A percentile compares a stretch with the other conserved stretches of the same genome.
phyloP scores from a whole-genome alignment of 2,888 invertebrate species.

The Eudemis profundana region DNA sequence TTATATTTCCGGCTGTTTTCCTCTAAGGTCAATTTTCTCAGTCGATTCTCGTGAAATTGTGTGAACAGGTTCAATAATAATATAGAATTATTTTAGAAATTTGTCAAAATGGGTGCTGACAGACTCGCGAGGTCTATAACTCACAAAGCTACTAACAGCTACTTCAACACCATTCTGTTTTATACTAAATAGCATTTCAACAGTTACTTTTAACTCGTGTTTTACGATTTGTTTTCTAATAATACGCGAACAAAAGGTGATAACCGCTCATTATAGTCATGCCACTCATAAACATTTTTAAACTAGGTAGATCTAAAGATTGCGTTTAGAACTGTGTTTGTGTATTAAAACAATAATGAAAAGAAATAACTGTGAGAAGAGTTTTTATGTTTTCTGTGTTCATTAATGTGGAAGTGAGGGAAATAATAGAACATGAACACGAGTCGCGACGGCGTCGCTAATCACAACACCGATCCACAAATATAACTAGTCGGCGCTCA shows the following conservation, averaged over 20 bases:
- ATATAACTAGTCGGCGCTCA: conserved; percentile 77
- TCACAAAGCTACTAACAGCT: too few relatives aligned
- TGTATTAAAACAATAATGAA: conserved; percentile 41
- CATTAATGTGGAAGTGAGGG: conserved; percentile 31
- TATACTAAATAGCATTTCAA: too few relatives aligned
- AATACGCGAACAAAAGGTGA: conserved; percentile 54
- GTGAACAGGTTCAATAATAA: too few relatives aligned
- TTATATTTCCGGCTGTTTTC: too few relatives aligned
- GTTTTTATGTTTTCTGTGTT: conserved; percentile 29
- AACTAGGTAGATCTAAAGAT: conserved; percentile 44
- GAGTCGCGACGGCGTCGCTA: conserved; percentile 52
- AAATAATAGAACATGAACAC: conserved; percentile 36
- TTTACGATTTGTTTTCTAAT: conserved; percentile 7
- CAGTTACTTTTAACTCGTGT: not conserved
- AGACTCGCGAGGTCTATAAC: too few relatives aligned
- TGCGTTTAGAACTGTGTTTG: conserved; percentile 38
- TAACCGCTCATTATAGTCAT: conserved; percentile 47
- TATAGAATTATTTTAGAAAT: too few relatives aligned
- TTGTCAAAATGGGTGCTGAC: too few relatives aligned
- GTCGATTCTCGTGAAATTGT: too few relatives aligned
- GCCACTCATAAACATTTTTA: conserved; percentile 49
- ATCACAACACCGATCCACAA: conserved; percentile 69
- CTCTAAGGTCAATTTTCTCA: too few relatives aligned
- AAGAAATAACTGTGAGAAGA: conserved; percentile 42
- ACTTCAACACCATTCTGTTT: too few relatives aligned